Evolutionary conservation across 53 echinoderm and acorn worm genomes (phyloP), one percentile per base, ranked within the genome.

Genomic region (Crossaster papposus): DNA sequence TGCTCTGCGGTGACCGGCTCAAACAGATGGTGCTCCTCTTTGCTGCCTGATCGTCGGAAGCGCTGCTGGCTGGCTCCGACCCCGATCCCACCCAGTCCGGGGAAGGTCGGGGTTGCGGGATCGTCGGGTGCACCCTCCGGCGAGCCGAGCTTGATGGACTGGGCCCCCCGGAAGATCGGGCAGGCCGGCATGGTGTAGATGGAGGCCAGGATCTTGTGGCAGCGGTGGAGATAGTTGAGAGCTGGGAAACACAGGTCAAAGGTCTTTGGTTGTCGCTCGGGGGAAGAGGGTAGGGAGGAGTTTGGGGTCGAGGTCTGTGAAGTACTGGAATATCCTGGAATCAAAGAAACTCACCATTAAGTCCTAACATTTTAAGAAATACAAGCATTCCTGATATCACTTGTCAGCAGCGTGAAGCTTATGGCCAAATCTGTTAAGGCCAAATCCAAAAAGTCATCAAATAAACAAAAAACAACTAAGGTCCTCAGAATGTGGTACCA

Each of bases 191-290:
- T 97, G 76, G 83, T 88, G 82, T 97, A 94, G 77, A 97, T 97
- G 64, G 97, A 95, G 81, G 95, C 94, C 26, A 97, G 95, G 78
- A 97, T 97, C 91, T 97, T 97, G 89, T 97, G 97, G 80, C 97
- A 97, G 62, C 97, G 92, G 54, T 97, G 97, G 54, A 97, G 92
- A 34, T 97, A 97, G 91, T 95, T 95, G 20, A 97, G 80, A 15
- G 97, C 95, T 22, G 97, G 97, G 86, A 97, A 91, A 90, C 97
- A 97, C 73, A 97, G 94, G 88, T 97, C 97, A 15, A 97, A 82
- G 30, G 91, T 77, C 35, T 82, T 74, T 26, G 86, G 52, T 36
- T 83, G 88, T 26, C 58, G 36, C 23, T 83, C 88, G n/a, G 86
- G 91, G 2, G 90, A 87, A 14, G 83, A 50, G 53, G 83, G 89